Percentiles rank a stretch among this genome's conserved stretches.
Evolutionary conservation across 2,113 vertebrate genomes (phyloP).

Genomic region (Typhlomys cinereus): DNA sequence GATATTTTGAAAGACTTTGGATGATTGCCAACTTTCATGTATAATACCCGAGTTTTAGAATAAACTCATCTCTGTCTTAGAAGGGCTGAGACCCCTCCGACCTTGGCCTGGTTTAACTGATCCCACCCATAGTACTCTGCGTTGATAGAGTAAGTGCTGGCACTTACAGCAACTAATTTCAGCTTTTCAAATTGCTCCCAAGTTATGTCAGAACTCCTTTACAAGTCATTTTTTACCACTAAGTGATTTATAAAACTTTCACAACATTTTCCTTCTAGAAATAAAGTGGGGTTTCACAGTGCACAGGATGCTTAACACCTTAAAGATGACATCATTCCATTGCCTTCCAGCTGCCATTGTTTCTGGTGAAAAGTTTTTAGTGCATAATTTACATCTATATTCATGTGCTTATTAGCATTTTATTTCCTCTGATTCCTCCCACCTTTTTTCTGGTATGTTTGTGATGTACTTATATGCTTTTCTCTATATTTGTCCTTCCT

Average conservation of each 20-base stretch:
- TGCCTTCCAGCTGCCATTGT: not conserved
- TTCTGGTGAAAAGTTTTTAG: not conserved
- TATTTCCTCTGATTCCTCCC: not conserved
- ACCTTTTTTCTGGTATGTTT: not conserved
- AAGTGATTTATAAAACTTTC: not conserved
- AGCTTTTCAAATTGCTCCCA: not conserved
- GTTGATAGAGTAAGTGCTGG: too few relatives aligned
- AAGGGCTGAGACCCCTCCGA: too few relatives aligned
- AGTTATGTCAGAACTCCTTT: not conserved
- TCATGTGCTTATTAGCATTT: not conserved
- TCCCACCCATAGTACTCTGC: too few relatives aligned
- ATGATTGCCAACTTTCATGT: too few relatives aligned
- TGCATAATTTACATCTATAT: not conserved
- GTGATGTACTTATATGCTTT: not conserved
- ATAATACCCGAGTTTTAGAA: too few relatives aligned
- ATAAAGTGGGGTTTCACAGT: not conserved
- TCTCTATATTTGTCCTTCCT: not conserved
- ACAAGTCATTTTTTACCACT: not conserved
- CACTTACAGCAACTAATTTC: too few relatives aligned
- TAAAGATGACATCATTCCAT: not conserved
- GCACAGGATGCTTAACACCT: not conserved
- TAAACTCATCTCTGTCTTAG: too few relatives aligned
- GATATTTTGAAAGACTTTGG: too few relatives aligned
- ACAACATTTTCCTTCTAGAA: not conserved
- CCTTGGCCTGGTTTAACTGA: too few relatives aligned